Evolutionary conservation across 2,113 vertebrate genomes (phyloP), one percentile per base, ranked within the genome.

Genomic region (Toxotes jaculatrix): DNA sequence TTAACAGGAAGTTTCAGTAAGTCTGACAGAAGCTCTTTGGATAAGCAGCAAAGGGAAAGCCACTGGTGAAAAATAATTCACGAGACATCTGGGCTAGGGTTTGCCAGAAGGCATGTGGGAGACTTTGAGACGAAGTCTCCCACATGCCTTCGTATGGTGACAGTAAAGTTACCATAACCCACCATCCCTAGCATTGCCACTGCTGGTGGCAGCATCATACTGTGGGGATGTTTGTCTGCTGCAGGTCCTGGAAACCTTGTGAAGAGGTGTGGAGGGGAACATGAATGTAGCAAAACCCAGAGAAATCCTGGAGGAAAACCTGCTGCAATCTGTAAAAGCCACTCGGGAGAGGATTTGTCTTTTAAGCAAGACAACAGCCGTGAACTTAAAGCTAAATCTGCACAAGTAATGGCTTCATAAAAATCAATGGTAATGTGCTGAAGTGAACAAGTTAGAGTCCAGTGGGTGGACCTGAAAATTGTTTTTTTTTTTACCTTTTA

Each of bases 151-250:
- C 27, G 27, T 27, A 27, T 27, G 12, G 1, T 51, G 36, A 53
- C 45, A 62, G 7, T 19, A 60, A 53, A 62, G 45, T 81, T 5
- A 14, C 61, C 47, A 59, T 34, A 21, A 55, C 17, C 10, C 47
- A 47, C n/a, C 56, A 5, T 38, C 10, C 16, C 45, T 42, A 42
- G 34, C 57, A n/a, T 27, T 16, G 40, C 4, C 4, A 13, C 31
- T 69, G 47, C 47, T 38, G 70, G 53, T 67, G 79, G 70, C 38
- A 56, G 49, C 61, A 55, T 31, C 61, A 75, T 4, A 43, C 55
- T 43, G 45, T 43, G 62, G 64, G 43, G 21, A 27, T 55, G 59
- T 81, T 68, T 56, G 56, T 62, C 43, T 81, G 32, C 19, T n/a
- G n/a, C 43, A 49, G 0, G 27, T 53, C 60, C 23, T 53, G 31